These are phyloP conservation scores for Eucriotettix oculatus DNA, from an alignment of 2,888 invertebrate species.

Conservation along the genomic window DNA sequence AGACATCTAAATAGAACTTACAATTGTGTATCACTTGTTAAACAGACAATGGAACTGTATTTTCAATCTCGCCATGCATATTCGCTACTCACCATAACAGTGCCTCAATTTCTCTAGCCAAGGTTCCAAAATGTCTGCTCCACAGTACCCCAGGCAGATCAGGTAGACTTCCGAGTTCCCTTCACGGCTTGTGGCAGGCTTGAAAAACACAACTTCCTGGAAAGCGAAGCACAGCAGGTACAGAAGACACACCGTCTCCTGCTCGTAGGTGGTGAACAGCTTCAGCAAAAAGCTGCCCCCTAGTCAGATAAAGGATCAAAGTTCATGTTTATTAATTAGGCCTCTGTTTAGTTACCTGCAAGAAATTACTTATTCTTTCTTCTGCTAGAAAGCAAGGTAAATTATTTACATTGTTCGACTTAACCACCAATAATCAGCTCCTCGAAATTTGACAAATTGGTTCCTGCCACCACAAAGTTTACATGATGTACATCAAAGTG, in stretches of 20 bases:
- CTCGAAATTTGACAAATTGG: no score
- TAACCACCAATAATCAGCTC: no score
- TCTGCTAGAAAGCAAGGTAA: no score
- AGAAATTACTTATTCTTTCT: no score
- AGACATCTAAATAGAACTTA: not conserved
- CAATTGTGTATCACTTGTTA: not conserved
- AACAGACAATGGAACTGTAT: not conserved
- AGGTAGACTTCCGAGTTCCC: constrained; percentile 92
- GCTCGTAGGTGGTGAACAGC: constrained; percentile 80
- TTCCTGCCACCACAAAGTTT: no score
- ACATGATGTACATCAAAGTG: no score
- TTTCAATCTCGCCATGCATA: not conserved
- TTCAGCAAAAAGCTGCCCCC: constrained; percentile 73
- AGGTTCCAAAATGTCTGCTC: constrained; percentile 25
- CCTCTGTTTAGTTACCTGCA: no score
- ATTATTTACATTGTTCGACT: no score
- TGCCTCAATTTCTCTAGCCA: constrained; percentile 29
- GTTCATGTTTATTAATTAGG: no score
- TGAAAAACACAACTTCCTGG: constrained; percentile 53
- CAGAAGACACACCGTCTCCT: constrained; percentile 58
- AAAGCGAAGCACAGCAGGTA: constrained; percentile 67
- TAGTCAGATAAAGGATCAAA: constrained; percentile 22
- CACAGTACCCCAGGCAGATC: constrained; percentile 48
- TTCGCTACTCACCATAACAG: constrained; percentile 24
- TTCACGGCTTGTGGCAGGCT: constrained; percentile 83